These are phyloP conservation scores for Pelvicachromis taeniatus DNA, from an alignment of 2,113 vertebrate species.

Conservation along the genomic window DNA sequence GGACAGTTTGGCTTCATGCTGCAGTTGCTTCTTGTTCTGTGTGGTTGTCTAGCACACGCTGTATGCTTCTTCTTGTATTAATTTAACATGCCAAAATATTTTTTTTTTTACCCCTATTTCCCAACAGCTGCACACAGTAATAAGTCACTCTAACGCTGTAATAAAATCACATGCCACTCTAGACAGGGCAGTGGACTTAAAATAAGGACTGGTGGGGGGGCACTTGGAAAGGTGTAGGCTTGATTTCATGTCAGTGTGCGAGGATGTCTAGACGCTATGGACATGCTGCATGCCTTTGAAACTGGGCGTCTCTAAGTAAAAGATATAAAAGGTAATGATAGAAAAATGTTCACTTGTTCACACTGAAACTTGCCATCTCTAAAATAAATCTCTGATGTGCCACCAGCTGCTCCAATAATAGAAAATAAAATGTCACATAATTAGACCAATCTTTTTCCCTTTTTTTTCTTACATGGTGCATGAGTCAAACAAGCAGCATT, in stretches of 20 bases:
- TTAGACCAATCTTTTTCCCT: background rate
- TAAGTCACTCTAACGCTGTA: background rate
- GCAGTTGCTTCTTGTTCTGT: conserved; percentile 21
- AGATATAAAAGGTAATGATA: background rate
- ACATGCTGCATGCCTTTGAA: background rate
- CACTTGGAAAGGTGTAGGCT: background rate
- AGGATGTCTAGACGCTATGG: background rate
- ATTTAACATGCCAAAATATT: background rate
- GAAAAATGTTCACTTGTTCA: background rate
- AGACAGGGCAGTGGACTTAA: background rate
- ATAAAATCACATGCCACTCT: background rate
- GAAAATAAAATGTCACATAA: background rate
- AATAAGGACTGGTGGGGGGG: background rate
- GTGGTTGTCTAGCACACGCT: background rate
- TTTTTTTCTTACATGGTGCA: conserved; percentile 24
- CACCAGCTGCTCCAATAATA: background rate
- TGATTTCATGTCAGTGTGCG: background rate
- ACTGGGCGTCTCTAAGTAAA: background rate
- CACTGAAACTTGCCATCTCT: background rate
- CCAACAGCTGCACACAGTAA: background rate
- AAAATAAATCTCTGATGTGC: background rate
- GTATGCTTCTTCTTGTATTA: background rate
- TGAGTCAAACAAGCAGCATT: conserved; percentile 62
- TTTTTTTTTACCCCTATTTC: background rate
- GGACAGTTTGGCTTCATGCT: conserved; percentile 15